Conservation (phyloP, 1,140 invertebrate genomes). For the Aphidius gifuensis region DNA sequence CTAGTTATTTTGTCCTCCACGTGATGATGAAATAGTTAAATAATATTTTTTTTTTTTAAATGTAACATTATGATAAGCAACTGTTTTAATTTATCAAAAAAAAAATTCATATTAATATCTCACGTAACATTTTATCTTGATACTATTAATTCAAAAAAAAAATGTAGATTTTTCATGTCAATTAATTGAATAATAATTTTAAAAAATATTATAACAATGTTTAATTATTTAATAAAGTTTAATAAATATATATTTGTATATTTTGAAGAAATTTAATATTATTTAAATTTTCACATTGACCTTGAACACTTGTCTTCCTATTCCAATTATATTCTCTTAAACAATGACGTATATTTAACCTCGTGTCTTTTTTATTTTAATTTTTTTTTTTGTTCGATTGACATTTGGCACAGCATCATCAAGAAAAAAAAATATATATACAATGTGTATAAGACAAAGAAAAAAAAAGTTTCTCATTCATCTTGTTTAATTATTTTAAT, state of each 20-base stretch:
- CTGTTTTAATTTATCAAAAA: not conserved
- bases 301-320: constrained; percentile 31
- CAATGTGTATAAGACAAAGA: not conserved
- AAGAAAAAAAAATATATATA: constrained; percentile 4
- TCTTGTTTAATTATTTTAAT: no score
- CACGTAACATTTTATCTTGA: not conserved
- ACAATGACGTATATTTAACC: constrained; percentile 8
- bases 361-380: not conserved
- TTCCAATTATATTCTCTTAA: constrained; percentile 39
- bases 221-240: no score
- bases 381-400: not conserved
- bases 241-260: not conserved
- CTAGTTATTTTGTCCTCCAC: not conserved
- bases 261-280: not conserved
- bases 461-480: no score
- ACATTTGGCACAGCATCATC: constrained; percentile 18
- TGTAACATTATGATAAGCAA: not conserved
- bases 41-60: constrained; percentile 1
- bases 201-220: no score
- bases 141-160: no score
- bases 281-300: constrained; percentile 11
- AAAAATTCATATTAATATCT: constrained; percentile 11
- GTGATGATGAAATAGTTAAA: not conserved
- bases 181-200: no score
- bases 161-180: no score